Percentiles rank a stretch among this genome's conserved stretches.
phyloP scores from a whole-genome alignment of 2,797 vertebrate species.

The Danio tinwini region DNA sequence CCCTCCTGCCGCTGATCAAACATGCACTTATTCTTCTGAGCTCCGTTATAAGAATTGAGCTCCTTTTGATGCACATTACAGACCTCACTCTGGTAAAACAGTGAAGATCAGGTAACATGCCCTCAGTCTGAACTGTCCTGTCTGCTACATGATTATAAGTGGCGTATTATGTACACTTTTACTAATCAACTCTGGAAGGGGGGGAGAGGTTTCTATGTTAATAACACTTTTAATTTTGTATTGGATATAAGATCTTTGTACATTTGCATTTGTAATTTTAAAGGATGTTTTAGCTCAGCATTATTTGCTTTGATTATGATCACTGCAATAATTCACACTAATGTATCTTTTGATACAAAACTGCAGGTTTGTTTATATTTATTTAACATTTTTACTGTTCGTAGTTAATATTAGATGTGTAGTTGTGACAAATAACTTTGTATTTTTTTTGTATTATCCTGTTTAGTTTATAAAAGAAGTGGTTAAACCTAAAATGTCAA shows the following conservation, averaged over 20 bases:
- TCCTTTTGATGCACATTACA: background rate
- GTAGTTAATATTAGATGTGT: background rate
- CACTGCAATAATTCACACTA: constrained; percentile 34
- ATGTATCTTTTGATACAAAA: constrained; percentile 71
- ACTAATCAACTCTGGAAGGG: background rate
- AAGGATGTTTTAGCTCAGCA: constrained; percentile 5
- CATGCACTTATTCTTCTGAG: background rate
- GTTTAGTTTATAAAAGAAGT: background rate
- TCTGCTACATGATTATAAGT: background rate
- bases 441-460: background rate
- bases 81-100: constrained; percentile 54
- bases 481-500: background rate
- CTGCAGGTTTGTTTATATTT: constrained; percentile 65
- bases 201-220: constrained; percentile 5
- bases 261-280: background rate
- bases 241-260: background rate
- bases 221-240: background rate
- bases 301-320: constrained; percentile 36
- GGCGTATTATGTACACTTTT: background rate
- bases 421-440: background rate
- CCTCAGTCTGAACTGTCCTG: constrained; percentile 12
- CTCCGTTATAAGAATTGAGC: background rate
- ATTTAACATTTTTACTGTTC: constrained; percentile 58
- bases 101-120: background rate
- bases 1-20: constrained; percentile 75